Evolutionary conservation across 2,113 vertebrate genomes (phyloP), one percentile per base, ranked within the genome.

Genomic region (Prinia subflava): DNA sequence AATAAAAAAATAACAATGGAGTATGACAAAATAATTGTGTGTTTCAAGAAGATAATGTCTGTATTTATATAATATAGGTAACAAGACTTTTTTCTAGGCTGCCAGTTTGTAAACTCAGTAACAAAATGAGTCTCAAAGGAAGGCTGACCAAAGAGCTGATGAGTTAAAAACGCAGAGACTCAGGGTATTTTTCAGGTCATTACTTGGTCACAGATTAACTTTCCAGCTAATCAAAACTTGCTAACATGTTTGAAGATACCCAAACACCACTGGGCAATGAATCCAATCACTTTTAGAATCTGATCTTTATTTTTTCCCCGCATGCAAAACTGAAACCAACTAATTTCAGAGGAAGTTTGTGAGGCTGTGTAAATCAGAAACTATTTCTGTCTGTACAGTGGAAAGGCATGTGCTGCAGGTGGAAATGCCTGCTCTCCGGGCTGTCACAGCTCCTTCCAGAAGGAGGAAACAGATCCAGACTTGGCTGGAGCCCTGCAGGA

Each of bases 321-420:
- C 7, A 39, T 5, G 3, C 18, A 49, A 57, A 79, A 6, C 4
- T 47, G 35, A 64, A 62, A 79, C 5, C 7, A 37, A 23, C 10
- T 30, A 6, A 63, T 63, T 80, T 83, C 47, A 39, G 0, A 31
- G 8, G 50, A 35, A 19, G 4, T 23, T 49, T 59, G 18, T 57
- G n/a, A 68, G 8, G 19, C 13, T 77, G 27, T 9, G 53, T 7
- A 15, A 60, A 65, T 6, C 5, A 37, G 49, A 55, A 64, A 0
- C 2, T 10, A 6, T 53, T 68, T 82, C 13, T 88, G 22, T 42
- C 14, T 25, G 9, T 25, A 33, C 9, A 37, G 7, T 7, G 35
- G 50, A 24, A 89, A n/a, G 35, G 25, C 6, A 25, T 0, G 2
- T 1, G 23, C 22, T 4, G 16, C 17, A 87, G 67, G 76, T 1